Base-by-base conservation (phyloP, 2,888 invertebrate genomes). In the Lycaena phlaeas region DNA sequence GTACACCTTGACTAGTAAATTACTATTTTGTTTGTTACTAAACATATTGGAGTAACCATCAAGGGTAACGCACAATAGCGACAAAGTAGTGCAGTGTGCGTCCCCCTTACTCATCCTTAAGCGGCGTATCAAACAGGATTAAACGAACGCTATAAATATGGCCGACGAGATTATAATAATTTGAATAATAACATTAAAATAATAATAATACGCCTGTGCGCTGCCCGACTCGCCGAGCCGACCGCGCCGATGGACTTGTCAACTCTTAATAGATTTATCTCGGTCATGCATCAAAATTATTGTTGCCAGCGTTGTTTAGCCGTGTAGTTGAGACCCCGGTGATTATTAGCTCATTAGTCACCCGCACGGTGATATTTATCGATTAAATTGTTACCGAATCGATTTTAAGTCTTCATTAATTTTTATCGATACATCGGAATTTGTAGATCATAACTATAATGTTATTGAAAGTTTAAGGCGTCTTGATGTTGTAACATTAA, bases 151-250 rank as follows among this genome's bases (percentile, higher is more conserved):
- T 63, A 78, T 79, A 81, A 79, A 81, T 81, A 79, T 70, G 68
- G 70, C 65, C 61, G 66, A 59, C 56, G 64, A 74, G 77, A 78
- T 77, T 78, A 77, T 76, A 64, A 78, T 76, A 78, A 81, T 78
- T 75, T 77, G 72, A 78, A 78, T 79, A 76, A 76, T 77, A 79
- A 76, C 73, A 77, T 77, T 74, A 75, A 68, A 73, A 76, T 77
- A 77, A 78, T 76, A 72, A 76, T 75, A 69, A 67, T 61, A 57
- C 53, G 53, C 55, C 59, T 66, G 59, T 62, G 66, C 39, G 5
- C 18, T 18, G 4, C 59, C 56, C 53, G 60, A 58, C 18, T 6
- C 53, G 61, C 56, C 56, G 56, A n/a, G n/a, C n/a, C n/a, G n/a
- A n/a, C n/a, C n/a, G n/a, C n/a, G 42, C 52, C 64, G 67, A 69